Evolutionary conservation across 1,140 invertebrate genomes (phyloP).

Genomic region (Drosophila micromelanica): DNA sequence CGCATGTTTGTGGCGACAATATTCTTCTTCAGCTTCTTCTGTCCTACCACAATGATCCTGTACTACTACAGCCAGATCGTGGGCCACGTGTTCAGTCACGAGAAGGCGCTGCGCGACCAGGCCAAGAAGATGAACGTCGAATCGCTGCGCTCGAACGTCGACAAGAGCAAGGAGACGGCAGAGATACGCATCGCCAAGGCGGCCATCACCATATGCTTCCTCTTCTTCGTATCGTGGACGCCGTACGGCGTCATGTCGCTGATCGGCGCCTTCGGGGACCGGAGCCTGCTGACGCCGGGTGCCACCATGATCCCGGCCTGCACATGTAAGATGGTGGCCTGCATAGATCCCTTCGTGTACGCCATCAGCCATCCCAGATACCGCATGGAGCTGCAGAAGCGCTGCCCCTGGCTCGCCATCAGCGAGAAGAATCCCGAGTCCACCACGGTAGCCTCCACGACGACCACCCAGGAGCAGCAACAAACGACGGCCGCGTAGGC

Average conservation of each 20-base stretch:
- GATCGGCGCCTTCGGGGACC: conserved; percentile 93
- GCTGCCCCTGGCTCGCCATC: conserved; percentile 88
- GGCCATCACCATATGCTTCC: conserved; percentile 92
- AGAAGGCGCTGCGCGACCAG: conserved; percentile 92
- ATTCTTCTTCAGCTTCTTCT: conserved; percentile 91
- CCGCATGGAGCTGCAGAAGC: conserved; percentile 88
- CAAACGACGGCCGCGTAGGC: conserved; percentile 80
- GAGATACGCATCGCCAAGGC: conserved; percentile 94
- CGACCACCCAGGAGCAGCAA: conserved; percentile 81
- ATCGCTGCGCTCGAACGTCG: conserved; percentile 90
- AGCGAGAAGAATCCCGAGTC: conserved; percentile 85
- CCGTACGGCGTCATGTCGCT: conserved; percentile 91
- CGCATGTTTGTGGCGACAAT: conserved; percentile 90
- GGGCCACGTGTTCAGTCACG: conserved; percentile 92
- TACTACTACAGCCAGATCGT: conserved; percentile 95
- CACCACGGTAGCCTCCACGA: conserved; percentile 77
- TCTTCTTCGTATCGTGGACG: conserved; percentile 94
- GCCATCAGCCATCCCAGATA: conserved; percentile 96
- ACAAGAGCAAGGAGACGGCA: conserved; percentile 88
- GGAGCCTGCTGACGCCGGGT: conserved; percentile 90
- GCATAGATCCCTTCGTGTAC: conserved; percentile 94
- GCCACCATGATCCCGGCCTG: conserved; percentile 95
- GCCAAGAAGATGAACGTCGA: conserved; percentile 97
- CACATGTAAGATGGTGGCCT: conserved; percentile 93
- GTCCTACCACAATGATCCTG: conserved; percentile 91